Conservation (phyloP, 2,888 invertebrate genomes). For the Micoletzkya japonica region DNA sequence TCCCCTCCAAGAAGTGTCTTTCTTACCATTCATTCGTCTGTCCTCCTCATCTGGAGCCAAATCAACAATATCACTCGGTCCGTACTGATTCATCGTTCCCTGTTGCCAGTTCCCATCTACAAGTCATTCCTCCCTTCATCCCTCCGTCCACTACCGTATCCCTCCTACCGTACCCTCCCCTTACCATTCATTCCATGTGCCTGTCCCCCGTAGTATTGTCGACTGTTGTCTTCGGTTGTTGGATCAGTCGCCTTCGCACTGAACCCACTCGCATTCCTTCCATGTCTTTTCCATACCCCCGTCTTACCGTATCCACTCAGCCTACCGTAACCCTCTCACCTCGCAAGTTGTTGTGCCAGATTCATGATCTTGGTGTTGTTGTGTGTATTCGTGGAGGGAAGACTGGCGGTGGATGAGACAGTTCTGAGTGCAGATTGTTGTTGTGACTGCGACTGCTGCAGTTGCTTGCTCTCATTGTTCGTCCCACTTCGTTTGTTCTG, state of each 20-base stretch:
- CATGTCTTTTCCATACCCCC: not conserved
- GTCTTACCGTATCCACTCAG: not conserved
- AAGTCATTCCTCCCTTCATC: not conserved
- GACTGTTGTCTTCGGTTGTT: no score
- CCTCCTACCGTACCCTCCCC: not conserved
- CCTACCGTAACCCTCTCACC: not conserved
- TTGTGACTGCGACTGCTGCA: not conserved
- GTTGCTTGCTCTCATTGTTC: not conserved
- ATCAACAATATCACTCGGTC: not conserved
- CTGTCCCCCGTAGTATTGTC: not conserved
- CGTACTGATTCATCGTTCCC: not conserved
- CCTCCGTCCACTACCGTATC: not conserved
- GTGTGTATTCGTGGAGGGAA: not conserved
- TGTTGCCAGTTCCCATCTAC: not conserved
- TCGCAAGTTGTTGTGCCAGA: conserved; percentile 15
- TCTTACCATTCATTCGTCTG: not conserved
- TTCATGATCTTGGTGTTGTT: conserved; percentile 2
- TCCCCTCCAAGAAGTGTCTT: conserved; percentile 5
- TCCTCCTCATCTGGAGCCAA: conserved; percentile 10
- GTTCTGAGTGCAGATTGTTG: no score
- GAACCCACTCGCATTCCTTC: not conserved
- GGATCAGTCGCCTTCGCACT: no score
- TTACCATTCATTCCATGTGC: not conserved
- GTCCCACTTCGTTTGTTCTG: not conserved
- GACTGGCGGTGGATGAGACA: conserved; percentile 10